Percentiles rank a stretch among this genome's conserved stretches.
These are phyloP conservation scores for Cyclophora albipunctata DNA, from an alignment of 2,888 invertebrate genomes.

Conservation along the genomic window DNA sequence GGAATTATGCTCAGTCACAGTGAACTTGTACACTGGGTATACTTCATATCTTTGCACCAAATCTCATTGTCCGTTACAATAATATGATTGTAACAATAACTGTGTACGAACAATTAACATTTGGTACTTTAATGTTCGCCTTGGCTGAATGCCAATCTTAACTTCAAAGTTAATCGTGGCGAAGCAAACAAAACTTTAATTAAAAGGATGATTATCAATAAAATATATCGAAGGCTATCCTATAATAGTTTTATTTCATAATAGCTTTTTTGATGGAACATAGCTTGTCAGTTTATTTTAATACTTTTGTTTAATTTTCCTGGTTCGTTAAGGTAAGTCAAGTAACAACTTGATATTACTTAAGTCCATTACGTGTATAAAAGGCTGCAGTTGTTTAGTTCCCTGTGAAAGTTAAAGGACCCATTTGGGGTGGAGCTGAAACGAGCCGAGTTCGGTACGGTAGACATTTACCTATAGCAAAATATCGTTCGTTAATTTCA, in stretches of 20 bases:
- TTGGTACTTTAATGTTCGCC: constrained; percentile 16
- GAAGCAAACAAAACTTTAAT: constrained; percentile 8
- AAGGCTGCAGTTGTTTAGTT: not conserved
- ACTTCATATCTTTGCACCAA: constrained; percentile 33
- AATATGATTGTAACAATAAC: constrained; percentile 15
- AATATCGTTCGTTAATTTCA: constrained; percentile 42
- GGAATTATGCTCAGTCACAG: constrained; percentile 36
- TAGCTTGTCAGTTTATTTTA: too few species aligned
- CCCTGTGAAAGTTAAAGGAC: constrained; percentile 31
- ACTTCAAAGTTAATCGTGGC: constrained; percentile 12
- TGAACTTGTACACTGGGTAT: constrained; percentile 17
- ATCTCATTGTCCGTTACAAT: constrained; percentile 35
- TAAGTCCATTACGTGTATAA: not conserved
- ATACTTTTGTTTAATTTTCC: constrained; percentile 9
- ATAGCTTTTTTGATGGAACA: too few species aligned
- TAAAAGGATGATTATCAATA: not conserved
- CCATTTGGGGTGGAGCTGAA: constrained; percentile 30
- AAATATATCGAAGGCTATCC: too few species aligned
- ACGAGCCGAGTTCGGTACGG: constrained; percentile 22
- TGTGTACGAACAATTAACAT: constrained; percentile 14
- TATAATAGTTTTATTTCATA: too few species aligned
- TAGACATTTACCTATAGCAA: constrained; percentile 21
- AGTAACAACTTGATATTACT: not conserved
- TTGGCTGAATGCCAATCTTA: constrained; percentile 20
- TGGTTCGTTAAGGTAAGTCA: constrained; percentile 15